phyloP scores from a whole-genome alignment of 2,113 vertebrate genomes.

The Chloebia gouldiae region DNA sequence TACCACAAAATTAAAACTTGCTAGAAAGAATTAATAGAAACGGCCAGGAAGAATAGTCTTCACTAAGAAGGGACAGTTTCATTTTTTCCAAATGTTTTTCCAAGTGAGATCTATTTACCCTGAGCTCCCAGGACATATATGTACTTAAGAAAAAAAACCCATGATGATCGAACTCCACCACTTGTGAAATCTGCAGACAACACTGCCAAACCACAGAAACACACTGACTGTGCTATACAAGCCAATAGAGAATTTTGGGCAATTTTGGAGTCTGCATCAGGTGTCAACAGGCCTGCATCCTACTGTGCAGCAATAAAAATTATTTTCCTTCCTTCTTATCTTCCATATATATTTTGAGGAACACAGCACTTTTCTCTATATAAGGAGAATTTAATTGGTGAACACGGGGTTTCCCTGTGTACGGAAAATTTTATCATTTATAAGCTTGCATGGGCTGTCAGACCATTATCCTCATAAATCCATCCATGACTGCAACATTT shows the following conservation, averaged over 20 bases:
- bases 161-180: neutral
- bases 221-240: neutral
- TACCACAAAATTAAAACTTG: neutral
- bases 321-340: neutral
- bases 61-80: neutral
- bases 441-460: neutral
- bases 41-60: neutral
- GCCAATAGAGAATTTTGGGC: neutral
- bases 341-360: neutral
- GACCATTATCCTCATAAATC: neutral
- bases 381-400: neutral
- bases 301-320: neutral
- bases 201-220: neutral
- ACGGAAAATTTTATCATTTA: neutral
- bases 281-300: neutral
- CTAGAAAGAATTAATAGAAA: neutral
- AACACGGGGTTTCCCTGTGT: neutral
- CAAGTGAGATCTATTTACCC: neutral
- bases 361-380: neutral
- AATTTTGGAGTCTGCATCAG: neutral
- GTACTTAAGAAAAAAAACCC: neutral
- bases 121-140: rapidly evolving
- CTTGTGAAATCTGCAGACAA: neutral
- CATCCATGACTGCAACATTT: neutral
- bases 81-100: neutral